phyloP scores from a whole-genome alignment of 2,113 vertebrate species.

The Illadopsis cleaveri region DNA sequence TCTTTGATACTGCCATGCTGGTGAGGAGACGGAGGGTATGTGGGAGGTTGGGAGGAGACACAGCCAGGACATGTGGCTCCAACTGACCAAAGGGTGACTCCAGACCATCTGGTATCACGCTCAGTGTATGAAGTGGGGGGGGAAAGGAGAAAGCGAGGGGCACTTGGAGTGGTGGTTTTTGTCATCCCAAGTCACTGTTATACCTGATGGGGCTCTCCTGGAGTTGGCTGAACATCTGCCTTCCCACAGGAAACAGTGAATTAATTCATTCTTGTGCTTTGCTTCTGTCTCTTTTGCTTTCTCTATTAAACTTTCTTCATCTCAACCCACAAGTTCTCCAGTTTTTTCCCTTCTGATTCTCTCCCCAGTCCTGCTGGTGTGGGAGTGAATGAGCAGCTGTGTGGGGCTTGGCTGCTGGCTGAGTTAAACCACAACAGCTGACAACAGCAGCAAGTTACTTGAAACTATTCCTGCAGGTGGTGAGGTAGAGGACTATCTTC shows the following conservation, averaged over 20 bases:
- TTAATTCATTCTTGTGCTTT: background rate
- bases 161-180: background rate
- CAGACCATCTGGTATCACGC: background rate
- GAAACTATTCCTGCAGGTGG: background rate
- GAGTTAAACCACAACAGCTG: background rate
- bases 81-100: background rate
- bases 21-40: background rate
- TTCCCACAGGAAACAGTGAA: background rate
- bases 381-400: background rate
- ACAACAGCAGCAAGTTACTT: background rate
- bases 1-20: background rate
- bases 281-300: background rate
- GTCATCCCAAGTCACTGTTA: background rate
- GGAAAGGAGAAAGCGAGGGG: background rate
- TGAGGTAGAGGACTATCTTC: background rate
- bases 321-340: background rate
- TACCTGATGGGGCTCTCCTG: background rate
- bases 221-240: background rate
- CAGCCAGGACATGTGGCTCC: too few species aligned
- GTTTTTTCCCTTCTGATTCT: background rate
- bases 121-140: background rate
- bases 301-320: background rate
- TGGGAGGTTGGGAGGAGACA: background rate
- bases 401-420: background rate
- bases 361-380: rapidly evolving